A percentile compares a stretch with the other conserved stretches of the same genome.
Conservation (phyloP, 2,113 vertebrate genomes). For the Alethe diademata region DNA sequence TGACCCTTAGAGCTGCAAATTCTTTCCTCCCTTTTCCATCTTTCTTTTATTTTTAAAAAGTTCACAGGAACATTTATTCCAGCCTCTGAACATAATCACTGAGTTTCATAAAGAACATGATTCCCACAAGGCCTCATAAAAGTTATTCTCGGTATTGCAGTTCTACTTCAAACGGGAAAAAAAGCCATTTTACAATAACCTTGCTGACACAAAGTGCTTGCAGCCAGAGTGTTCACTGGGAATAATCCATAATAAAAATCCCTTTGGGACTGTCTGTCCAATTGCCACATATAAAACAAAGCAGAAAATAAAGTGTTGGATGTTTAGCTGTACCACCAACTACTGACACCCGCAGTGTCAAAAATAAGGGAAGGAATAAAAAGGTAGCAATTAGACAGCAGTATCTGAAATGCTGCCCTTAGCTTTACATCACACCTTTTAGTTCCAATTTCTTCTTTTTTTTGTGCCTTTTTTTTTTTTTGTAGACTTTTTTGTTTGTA, state of each 20-base stretch:
- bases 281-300: conserved; percentile 28
- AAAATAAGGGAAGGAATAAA: conserved; percentile 12
- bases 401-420: not conserved
- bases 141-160: conserved; percentile 35
- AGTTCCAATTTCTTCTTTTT: not conserved
- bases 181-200: conserved; percentile 50
- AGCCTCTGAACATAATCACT: conserved; percentile 41
- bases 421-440: not conserved
- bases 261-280: conserved; percentile 14
- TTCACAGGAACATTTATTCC: conserved; percentile 31
- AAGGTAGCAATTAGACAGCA: not conserved
- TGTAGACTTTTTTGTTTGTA: not conserved
- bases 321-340: conserved; percentile 40
- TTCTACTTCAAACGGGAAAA: conserved; percentile 56
- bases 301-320: conserved; percentile 27
- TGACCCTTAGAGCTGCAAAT: not conserved
- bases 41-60: conserved; percentile 31
- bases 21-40: not conserved
- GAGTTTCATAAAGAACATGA: conserved; percentile 28
- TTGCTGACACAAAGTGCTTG: conserved; percentile 51
- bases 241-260: conserved; percentile 58
- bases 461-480: not conserved
- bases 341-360: not conserved
- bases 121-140: conserved; percentile 52
- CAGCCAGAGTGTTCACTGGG: conserved; percentile 14